phyloP scores from a whole-genome alignment of 2,797 vertebrate species.

The Botia kubotai region DNA sequence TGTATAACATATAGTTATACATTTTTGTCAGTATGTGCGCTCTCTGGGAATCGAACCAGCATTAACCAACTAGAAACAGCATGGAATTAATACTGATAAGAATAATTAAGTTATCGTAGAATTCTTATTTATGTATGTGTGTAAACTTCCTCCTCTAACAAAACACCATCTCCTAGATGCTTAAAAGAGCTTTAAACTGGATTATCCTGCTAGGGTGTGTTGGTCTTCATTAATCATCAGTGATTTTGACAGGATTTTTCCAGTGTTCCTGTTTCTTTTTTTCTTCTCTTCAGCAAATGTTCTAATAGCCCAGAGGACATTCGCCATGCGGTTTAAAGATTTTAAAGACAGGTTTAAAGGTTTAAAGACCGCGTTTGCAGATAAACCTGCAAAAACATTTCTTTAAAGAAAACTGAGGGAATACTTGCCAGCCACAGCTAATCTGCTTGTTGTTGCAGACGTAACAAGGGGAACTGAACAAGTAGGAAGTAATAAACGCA shows the following conservation, averaged over 20 bases:
- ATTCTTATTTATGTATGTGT: background rate
- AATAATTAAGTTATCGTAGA: too few species aligned
- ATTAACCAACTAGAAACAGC: too few species aligned
- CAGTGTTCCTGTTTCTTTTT: background rate
- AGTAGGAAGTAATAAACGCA: background rate
- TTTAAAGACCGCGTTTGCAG: background rate
- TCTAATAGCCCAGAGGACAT: background rate
- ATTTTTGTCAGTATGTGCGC: too few species aligned
- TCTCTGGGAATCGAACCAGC: too few species aligned
- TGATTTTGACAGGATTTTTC: background rate
- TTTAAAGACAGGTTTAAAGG: background rate
- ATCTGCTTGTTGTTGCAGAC: background rate
- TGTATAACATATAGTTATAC: too few species aligned
- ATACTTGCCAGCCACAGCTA: conserved; percentile 3
- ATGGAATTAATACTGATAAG: too few species aligned
- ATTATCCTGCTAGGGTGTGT: background rate
- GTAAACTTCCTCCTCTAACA: background rate
- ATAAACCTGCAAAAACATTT: background rate
- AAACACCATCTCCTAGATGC: background rate
- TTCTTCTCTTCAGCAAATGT: background rate
- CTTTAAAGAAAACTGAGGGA: background rate
- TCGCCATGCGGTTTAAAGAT: conserved; percentile 5
- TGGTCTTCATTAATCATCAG: background rate
- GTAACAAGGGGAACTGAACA: background rate
- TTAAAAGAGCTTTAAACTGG: background rate